phyloP scores from a whole-genome alignment of 2,797 vertebrate species.

The Sarcophilus harrisii region DNA sequence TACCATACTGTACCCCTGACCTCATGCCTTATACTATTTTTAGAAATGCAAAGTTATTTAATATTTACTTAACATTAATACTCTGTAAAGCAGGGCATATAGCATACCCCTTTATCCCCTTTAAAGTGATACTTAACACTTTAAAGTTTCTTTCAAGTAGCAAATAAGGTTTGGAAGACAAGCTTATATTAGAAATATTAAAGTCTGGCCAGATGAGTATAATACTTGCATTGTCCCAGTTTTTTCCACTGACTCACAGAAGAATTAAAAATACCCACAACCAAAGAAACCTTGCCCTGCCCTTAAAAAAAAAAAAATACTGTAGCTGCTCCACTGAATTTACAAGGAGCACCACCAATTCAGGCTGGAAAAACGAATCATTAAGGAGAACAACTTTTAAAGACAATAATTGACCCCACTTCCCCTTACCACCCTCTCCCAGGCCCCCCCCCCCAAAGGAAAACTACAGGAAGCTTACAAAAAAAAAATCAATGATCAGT shows the following conservation, averaged over 20 bases:
- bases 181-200: constrained; percentile 35
- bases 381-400: background rate
- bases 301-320: constrained; percentile 42
- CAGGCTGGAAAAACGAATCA: background rate
- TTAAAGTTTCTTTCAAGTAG: background rate
- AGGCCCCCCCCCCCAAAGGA: background rate
- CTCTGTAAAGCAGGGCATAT: fast-evolving
- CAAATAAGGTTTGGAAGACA: constrained; percentile 43
- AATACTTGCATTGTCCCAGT: constrained; percentile 64
- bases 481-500: constrained; percentile 17
- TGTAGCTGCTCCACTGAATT: background rate
- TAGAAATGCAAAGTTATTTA: background rate
- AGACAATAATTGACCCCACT: too few species aligned
- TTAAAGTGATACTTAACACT: background rate
- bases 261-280: constrained; percentile 58
- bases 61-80: background rate
- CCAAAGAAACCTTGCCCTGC: constrained; percentile 22
- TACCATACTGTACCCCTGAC: fast-evolving
- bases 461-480: background rate
- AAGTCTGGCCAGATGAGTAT: constrained; percentile 34
- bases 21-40: fast-evolving
- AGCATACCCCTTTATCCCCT: background rate
- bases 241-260: constrained; percentile 66
- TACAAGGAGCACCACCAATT: background rate
- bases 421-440: background rate